Conservation (phyloP, 1,140 invertebrate species). For the Pseudomyrmex cubaensis region DNA sequence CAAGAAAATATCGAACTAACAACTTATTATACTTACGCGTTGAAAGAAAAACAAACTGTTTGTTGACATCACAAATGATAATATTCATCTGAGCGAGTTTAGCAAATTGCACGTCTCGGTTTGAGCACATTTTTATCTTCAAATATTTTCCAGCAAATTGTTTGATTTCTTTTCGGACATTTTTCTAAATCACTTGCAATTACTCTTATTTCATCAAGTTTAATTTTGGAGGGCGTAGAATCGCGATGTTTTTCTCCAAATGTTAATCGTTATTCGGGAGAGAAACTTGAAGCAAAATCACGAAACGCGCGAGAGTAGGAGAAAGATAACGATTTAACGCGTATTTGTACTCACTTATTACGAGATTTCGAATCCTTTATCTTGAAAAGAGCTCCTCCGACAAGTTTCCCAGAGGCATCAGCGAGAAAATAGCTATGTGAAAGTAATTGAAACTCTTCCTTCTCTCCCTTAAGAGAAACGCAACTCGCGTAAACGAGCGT, state of each 20-base stretch:
- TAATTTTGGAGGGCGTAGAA: background rate
- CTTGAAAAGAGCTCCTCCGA: conserved; percentile 13
- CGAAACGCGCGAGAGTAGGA: background rate
- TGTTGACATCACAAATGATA: background rate
- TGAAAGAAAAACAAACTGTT: background rate
- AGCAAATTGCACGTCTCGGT: background rate
- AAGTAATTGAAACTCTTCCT: conserved; percentile 46
- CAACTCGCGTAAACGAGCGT: conserved; percentile 14
- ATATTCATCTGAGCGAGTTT: background rate
- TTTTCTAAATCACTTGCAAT: background rate
- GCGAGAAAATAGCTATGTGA: conserved; percentile 15
- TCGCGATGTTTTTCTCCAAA: background rate
- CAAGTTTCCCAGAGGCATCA: conserved; percentile 39
- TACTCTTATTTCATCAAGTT: background rate
- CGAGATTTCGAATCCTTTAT: conserved; percentile 17
- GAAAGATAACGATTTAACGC: conserved; percentile 7
- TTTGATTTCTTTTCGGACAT: background rate
- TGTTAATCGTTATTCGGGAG: conserved; percentile 1
- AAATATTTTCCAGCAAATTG: background rate
- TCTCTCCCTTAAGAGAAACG: conserved; percentile 8
- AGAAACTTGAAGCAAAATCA: conserved; percentile 14
- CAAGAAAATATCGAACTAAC: background rate
- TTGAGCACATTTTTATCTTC: background rate
- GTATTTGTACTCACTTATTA: conserved; percentile 19
- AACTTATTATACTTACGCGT: background rate